These are phyloP conservation scores for Ferdinandea cuprea DNA, from an alignment of 2,888 invertebrate species.

Conservation along the genomic window DNA sequence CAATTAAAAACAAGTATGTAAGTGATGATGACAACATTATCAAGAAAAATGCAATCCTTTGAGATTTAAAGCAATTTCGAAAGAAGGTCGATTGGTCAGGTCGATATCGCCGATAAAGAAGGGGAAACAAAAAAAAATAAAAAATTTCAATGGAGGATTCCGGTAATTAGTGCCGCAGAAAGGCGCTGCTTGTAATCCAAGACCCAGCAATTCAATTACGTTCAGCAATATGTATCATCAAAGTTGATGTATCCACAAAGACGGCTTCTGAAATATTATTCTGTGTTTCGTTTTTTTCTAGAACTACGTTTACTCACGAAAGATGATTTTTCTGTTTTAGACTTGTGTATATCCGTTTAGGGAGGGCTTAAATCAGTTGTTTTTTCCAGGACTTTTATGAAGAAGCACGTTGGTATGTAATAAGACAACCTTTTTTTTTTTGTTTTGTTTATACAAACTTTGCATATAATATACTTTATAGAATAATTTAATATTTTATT, in stretches of 20 bases:
- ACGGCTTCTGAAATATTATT: constrained; percentile 59
- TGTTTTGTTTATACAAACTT: constrained; percentile 1
- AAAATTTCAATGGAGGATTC: constrained; percentile 58
- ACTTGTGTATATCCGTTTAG: constrained; percentile 44
- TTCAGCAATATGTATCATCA: constrained; percentile 40
- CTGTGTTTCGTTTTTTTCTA: constrained; percentile 45
- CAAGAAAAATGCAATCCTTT: constrained; percentile 52
- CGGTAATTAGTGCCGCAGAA: constrained; percentile 53
- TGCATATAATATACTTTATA: constrained; percentile 37
- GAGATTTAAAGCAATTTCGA: constrained; percentile 59
- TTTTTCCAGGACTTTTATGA: constrained; percentile 2
- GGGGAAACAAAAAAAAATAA: too few species aligned
- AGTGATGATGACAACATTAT: constrained; percentile 25
- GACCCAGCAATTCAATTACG: constrained; percentile 72
- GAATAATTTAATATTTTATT: constrained; percentile 37
- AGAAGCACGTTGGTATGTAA: constrained; percentile 26
- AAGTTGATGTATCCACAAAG: constrained; percentile 46
- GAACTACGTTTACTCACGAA: constrained; percentile 71
- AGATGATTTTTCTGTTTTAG: constrained; percentile 53
- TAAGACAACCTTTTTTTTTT: constrained; percentile 25
- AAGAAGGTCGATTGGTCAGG: constrained; percentile 64
- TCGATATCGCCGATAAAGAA: constrained; percentile 37
- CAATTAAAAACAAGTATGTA: constrained; percentile 40
- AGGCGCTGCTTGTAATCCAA: constrained; percentile 42
- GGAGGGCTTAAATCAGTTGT: constrained; percentile 12